Conservation (phyloP, 2,797 vertebrate species). For the Trichosurus vulpecula region DNA sequence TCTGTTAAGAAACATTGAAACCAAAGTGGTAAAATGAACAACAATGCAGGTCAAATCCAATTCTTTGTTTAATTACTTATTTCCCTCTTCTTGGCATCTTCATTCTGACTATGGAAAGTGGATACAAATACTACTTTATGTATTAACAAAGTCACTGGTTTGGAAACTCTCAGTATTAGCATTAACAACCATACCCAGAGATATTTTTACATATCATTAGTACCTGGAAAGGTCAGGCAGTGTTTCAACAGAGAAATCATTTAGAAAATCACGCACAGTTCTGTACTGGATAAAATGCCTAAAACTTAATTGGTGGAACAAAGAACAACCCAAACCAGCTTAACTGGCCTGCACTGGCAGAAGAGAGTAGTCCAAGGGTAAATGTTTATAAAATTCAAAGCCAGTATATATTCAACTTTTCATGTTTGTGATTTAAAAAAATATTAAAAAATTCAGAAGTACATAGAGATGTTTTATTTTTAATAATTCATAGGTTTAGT, state of each 20-base stretch:
- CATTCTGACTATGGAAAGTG: neutral
- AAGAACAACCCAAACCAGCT: slow-evolving; percentile 16
- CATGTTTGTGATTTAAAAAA: neutral
- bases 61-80: neutral
- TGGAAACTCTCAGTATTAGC: neutral
- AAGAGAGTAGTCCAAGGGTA: neutral
- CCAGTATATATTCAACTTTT: neutral
- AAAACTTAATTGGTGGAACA: slow-evolving; percentile 12
- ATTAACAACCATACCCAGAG: neutral
- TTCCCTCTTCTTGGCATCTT: neutral
- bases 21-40: neutral
- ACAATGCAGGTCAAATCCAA: neutral
- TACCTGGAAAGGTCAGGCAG: neutral
- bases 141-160: neutral
- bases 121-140: neutral
- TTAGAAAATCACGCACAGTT: neutral
- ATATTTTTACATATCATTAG: slow-evolving; percentile 5
- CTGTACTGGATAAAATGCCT: neutral
- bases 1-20: neutral
- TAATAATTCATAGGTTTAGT: neutral
- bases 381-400: neutral
- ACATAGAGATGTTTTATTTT: neutral
- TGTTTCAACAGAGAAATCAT: neutral
- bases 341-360: neutral
- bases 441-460: neutral